These are phyloP conservation scores for Champsocephalus gunnari DNA, from an alignment of 2,797 vertebrate genomes.

Conservation along the genomic window DNA sequence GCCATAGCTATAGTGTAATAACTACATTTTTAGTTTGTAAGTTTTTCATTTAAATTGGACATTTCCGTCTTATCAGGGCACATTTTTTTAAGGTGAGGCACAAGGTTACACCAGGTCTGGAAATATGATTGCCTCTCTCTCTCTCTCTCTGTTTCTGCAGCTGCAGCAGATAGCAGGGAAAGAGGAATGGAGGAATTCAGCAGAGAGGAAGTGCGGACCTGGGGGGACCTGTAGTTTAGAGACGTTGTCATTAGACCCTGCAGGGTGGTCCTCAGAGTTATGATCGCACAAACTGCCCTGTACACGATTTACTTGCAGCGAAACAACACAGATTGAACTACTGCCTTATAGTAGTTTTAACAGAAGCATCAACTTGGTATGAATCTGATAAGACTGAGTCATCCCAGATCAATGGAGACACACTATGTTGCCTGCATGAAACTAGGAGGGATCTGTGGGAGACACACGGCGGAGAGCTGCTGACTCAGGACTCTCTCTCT, in stretches of 20 bases:
- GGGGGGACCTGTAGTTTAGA: not conserved
- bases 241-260: not conserved
- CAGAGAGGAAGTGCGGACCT: constrained; percentile 26
- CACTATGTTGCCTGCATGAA: constrained; percentile 26
- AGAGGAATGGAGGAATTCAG: constrained; percentile 27
- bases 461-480: constrained; percentile 6
- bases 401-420: not conserved
- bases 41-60: too few relatives aligned
- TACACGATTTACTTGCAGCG: too few relatives aligned
- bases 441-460: constrained; percentile 46
- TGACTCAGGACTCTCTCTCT: constrained; percentile 36
- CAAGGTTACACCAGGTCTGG: not conserved
- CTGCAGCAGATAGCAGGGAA: constrained; percentile 3
- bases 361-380: not conserved
- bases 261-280: not conserved
- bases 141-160: not conserved
- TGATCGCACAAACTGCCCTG: not conserved
- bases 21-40: too few relatives aligned
- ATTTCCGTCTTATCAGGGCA: too few relatives aligned
- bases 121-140: not conserved
- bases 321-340: not conserved
- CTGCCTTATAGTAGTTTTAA: not conserved
- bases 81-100: too few relatives aligned
- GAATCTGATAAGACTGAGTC: not conserved
- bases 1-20: too few relatives aligned